phyloP scores from a whole-genome alignment of 2,888 invertebrate genomes.

The Atrina japonica region DNA sequence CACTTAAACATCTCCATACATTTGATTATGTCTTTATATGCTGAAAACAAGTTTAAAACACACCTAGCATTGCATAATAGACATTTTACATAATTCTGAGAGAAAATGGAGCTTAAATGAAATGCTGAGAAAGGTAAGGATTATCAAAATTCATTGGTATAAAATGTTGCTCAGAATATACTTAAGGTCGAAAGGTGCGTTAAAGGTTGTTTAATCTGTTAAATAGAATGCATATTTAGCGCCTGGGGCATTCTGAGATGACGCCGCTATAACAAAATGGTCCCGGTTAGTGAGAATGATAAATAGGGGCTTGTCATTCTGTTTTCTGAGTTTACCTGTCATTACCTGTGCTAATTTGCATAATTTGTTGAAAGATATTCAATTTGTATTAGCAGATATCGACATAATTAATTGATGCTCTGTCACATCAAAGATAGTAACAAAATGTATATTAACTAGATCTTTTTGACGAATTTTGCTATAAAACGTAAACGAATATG shows the following conservation, averaged over 20 bases:
- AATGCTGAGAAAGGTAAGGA: too few relatives aligned
- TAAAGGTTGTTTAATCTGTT: constrained; percentile 10
- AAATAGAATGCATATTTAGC: constrained; percentile 12
- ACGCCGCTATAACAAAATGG: constrained; percentile 17
- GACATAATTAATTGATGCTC: constrained; percentile 43
- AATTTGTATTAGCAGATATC: constrained; percentile 42
- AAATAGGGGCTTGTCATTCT: constrained; percentile 10
- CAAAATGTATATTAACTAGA: neutral
- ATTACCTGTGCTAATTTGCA: constrained; percentile 36
- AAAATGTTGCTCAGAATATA: too few relatives aligned
- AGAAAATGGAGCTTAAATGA: too few relatives aligned
- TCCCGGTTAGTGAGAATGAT: constrained; percentile 11
- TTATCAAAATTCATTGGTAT: too few relatives aligned
- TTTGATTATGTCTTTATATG: too few relatives aligned
- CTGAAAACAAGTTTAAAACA: too few relatives aligned
- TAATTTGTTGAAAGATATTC: constrained; percentile 45
- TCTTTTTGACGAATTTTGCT: too few relatives aligned
- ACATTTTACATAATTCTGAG: too few relatives aligned
- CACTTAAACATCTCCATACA: too few relatives aligned
- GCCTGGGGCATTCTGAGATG: constrained; percentile 12
- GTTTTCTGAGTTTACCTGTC: constrained; percentile 17
- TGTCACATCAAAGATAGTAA: constrained; percentile 44
- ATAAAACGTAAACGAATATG: too few relatives aligned
- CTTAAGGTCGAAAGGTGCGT: too few relatives aligned
- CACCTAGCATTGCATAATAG: too few relatives aligned